phyloP scores from a whole-genome alignment of 2,888 invertebrate genomes.

The Latrodectus hesperus region DNA sequence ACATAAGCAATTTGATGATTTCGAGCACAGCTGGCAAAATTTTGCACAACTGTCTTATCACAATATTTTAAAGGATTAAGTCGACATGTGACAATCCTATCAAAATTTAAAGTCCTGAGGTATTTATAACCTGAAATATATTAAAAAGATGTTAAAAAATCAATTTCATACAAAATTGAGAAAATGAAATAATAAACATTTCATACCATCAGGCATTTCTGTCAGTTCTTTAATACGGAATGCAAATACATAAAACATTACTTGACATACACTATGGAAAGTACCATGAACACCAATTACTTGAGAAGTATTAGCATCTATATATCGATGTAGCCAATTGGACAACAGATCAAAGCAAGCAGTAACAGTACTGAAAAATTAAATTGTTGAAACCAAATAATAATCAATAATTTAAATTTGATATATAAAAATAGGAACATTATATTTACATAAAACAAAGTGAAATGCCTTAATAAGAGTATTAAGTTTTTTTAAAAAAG shows the following conservation, averaged over 20 bases:
- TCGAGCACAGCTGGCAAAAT: constrained; percentile 87
- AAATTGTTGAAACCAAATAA: too few relatives aligned
- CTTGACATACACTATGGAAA: constrained; percentile 94
- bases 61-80: constrained; percentile 92
- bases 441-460: too few relatives aligned
- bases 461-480: too few relatives aligned
- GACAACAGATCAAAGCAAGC: constrained; percentile 82
- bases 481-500: too few relatives aligned
- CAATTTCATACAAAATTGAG: background rate
- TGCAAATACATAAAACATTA: constrained; percentile 92
- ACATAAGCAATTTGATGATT: constrained; percentile 93
- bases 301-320: constrained; percentile 76
- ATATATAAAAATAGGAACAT: too few relatives aligned
- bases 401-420: too few relatives aligned
- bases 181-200: background rate
- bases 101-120: constrained; percentile 87
- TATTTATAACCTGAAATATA: constrained; percentile 82
- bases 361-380: constrained; percentile 79
- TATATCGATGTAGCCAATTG: constrained; percentile 89
- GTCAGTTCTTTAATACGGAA: constrained; percentile 91
- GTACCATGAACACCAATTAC: constrained; percentile 86
- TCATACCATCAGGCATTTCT: constrained; percentile 82
- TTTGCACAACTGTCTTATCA: constrained; percentile 83
- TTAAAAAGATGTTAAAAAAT: background rate
- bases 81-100: constrained; percentile 87